These are phyloP conservation scores for Thera obeliscata DNA, from an alignment of 2,888 invertebrate genomes.

Conservation along the genomic window DNA sequence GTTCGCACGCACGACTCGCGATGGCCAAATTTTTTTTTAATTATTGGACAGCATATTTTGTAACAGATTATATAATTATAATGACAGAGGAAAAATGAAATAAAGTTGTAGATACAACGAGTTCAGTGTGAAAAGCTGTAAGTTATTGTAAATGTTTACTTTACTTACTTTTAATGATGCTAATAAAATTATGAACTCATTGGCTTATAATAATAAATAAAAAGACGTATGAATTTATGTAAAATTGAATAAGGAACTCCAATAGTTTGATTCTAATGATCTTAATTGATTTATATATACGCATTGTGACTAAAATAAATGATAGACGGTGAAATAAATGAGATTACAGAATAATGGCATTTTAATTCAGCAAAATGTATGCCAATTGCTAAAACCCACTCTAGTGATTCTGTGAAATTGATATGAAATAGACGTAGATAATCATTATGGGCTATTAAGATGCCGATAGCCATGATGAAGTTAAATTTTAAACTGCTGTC, in stretches of 20 bases:
- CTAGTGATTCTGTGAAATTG: not conserved
- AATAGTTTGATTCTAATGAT: too few species aligned
- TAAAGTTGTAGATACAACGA: constrained; percentile 48
- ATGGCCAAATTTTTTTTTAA: constrained; percentile 52
- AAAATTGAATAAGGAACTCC: too few species aligned
- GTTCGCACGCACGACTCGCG: constrained; percentile 34
- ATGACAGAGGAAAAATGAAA: constrained; percentile 42
- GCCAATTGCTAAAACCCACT: constrained; percentile 25
- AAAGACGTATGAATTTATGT: too few species aligned
- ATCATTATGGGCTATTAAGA: constrained; percentile 30
- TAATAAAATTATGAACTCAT: too few species aligned
- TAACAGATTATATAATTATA: constrained; percentile 62
- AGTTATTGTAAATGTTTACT: too few species aligned
- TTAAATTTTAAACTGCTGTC: constrained; percentile 20
- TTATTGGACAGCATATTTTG: constrained; percentile 69
- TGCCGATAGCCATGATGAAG: constrained; percentile 15
- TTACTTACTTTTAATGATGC: too few species aligned
- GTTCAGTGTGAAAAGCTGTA: constrained; percentile 8
- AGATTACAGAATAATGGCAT: constrained; percentile 13
- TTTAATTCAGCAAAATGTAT: constrained; percentile 17
- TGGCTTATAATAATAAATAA: too few species aligned
- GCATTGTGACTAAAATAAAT: not conserved
- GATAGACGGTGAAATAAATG: constrained; percentile 10
- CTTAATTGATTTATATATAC: too few species aligned
- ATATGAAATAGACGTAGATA: constrained; percentile 47